phyloP scores from a whole-genome alignment of 2,888 invertebrate species.

The Shargacucullia verbasci region DNA sequence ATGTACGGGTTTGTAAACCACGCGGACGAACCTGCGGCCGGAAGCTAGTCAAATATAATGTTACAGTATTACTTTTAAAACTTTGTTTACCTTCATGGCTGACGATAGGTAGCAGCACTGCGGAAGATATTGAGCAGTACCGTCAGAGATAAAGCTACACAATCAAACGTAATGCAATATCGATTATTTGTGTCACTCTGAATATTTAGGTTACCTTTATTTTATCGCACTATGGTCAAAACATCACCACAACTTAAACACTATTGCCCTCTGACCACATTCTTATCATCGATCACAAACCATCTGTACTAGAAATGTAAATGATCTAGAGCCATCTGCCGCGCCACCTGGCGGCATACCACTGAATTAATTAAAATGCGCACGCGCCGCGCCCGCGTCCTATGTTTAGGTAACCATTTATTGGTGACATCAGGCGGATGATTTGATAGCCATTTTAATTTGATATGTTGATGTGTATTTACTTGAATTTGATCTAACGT shows the following conservation, averaged over 20 bases:
- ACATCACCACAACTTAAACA: slow-evolving; percentile 36
- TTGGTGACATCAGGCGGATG: slow-evolving; percentile 42
- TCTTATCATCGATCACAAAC: slow-evolving; percentile 55
- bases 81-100: too few species aligned
- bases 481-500: slow-evolving; percentile 12
- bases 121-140: too few species aligned
- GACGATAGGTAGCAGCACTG: too few species aligned
- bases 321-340: slow-evolving; percentile 79
- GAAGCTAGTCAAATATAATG: too few species aligned
- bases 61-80: too few species aligned
- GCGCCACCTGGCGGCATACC: slow-evolving; percentile 80
- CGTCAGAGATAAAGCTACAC: too few species aligned
- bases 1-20: too few species aligned
- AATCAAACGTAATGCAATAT: too few species aligned
- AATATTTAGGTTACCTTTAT: too few species aligned
- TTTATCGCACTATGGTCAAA: slow-evolving; percentile 7
- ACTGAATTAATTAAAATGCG: slow-evolving; percentile 82
- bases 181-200: too few species aligned
- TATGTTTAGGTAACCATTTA: slow-evolving; percentile 52
- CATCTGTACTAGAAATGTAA: slow-evolving; percentile 70
- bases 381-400: slow-evolving; percentile 69
- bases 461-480: slow-evolving; percentile 16
- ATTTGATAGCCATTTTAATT: slow-evolving; percentile 21
- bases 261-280: slow-evolving; percentile 30
- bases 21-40: too few species aligned